Percentiles rank a stretch among this genome's conserved stretches.
Conservation (phyloP, 2,797 vertebrate genomes). For the Enteromius anoplus region DNA sequence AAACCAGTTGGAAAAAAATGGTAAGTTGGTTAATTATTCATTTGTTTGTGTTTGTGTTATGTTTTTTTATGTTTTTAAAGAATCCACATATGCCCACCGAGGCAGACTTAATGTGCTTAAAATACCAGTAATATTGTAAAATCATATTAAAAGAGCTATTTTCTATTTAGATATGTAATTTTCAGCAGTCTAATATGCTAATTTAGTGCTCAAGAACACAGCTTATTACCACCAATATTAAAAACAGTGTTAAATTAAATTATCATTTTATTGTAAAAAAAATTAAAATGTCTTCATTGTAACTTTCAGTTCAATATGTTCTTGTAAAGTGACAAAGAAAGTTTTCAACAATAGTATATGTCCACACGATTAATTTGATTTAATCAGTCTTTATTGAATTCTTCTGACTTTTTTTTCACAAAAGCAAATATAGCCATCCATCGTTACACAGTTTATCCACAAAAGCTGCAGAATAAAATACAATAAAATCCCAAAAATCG, state of each 20-base stretch:
- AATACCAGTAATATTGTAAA: neutral
- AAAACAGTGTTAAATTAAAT: neutral
- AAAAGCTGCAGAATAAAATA: neutral
- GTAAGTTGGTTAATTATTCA: neutral
- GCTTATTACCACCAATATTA: neutral
- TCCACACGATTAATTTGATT: neutral
- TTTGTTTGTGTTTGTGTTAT: neutral
- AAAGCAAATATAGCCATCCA: neutral
- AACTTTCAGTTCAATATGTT: neutral
- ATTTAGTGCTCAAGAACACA: conserved; percentile 2
- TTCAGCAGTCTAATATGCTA: neutral
- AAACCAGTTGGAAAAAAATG: neutral
- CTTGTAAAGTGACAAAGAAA: neutral
- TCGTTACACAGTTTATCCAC: neutral
- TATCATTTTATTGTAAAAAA: neutral
- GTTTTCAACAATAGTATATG: neutral
- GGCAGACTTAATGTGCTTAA: neutral
- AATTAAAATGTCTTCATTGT: neutral
- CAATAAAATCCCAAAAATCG: neutral
- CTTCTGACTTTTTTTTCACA: neutral
- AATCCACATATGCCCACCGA: neutral
- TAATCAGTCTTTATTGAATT: neutral
- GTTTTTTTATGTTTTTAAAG: neutral
- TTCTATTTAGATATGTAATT: neutral
- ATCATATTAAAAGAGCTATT: neutral